Evolutionary conservation across 2,888 invertebrate genomes (phyloP).

Genomic region (Harpalus rubripes): DNA sequence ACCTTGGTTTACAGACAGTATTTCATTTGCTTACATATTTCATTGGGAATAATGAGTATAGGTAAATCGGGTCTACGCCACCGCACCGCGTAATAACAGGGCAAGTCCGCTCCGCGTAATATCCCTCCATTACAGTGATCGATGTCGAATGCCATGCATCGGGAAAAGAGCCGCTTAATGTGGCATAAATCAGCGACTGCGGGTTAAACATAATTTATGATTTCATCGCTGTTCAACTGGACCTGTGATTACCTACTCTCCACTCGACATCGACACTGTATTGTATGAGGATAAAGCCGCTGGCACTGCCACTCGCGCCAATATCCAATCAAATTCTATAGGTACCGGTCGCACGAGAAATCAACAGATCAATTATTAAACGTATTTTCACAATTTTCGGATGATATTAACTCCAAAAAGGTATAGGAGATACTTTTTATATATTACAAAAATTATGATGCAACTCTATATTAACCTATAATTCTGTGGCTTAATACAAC

Average conservation of each 20-base stretch:
- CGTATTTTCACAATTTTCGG: constrained; percentile 3
- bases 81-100: constrained; percentile 57
- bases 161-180: constrained; percentile 64
- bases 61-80: background rate
- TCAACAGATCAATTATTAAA: constrained; percentile 35
- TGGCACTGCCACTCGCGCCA: background rate
- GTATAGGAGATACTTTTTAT: too few relatives aligned
- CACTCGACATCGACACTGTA: constrained; percentile 25
- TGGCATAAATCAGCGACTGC: constrained; percentile 65
- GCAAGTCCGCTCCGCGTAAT: constrained; percentile 51
- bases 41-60: background rate
- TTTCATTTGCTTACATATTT: background rate
- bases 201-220: constrained; percentile 66
- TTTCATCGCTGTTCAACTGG: constrained; percentile 65
- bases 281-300: constrained; percentile 22
- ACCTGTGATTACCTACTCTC: constrained; percentile 52
- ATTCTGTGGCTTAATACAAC: too few relatives aligned
- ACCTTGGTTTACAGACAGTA: background rate
- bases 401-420: too few relatives aligned
- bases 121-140: constrained; percentile 65
- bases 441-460: too few relatives aligned
- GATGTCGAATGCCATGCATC: constrained; percentile 63
- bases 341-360: constrained; percentile 1
- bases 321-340: constrained; percentile 1
- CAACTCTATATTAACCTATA: too few relatives aligned